A percentile compares a stretch with the other conserved stretches of the same genome.
Evolutionary conservation across 37 sponge, comb jelly and placozoan genomes (phyloP).

Genomic region (Aplysina aerophoba): DNA sequence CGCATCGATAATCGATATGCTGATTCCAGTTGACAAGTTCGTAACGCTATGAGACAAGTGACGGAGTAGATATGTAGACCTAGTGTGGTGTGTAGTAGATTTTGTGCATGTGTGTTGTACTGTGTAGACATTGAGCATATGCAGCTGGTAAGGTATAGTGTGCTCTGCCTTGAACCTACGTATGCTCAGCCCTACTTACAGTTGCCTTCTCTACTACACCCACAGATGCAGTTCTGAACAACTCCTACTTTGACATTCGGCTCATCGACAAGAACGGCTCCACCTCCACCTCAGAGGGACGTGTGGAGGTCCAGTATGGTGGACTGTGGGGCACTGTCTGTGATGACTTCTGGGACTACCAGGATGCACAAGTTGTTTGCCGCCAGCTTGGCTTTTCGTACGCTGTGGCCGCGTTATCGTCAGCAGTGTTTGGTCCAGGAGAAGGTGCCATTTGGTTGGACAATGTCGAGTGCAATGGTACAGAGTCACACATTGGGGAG

Average conservation of each 20-base stretch:
- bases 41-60: no score
- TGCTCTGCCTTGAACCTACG: no score
- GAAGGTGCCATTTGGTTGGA: conserved; percentile 32
- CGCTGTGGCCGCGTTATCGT: not conserved
- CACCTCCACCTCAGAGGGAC: not conserved
- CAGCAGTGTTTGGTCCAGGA: not conserved
- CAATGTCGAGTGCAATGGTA: conserved; percentile 35
- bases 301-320: conserved; percentile 6
- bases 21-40: no score
- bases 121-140: no score
- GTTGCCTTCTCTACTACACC: no score
- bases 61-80: no score
- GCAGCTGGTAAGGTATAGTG: no score
- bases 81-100: no score
- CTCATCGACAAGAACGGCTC: not conserved
- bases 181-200: no score
- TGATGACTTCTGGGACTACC: conserved; percentile 25
- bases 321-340: conserved; percentile 47
- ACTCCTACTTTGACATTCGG: not conserved
- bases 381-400: conserved; percentile 31
- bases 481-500: conserved; percentile 4
- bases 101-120: no score
- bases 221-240: no score
- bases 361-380: conserved; percentile 35
- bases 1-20: no score